Base-by-base conservation (phyloP, 2,113 vertebrate genomes). In the Protobothrops mucrosquamatus region DNA sequence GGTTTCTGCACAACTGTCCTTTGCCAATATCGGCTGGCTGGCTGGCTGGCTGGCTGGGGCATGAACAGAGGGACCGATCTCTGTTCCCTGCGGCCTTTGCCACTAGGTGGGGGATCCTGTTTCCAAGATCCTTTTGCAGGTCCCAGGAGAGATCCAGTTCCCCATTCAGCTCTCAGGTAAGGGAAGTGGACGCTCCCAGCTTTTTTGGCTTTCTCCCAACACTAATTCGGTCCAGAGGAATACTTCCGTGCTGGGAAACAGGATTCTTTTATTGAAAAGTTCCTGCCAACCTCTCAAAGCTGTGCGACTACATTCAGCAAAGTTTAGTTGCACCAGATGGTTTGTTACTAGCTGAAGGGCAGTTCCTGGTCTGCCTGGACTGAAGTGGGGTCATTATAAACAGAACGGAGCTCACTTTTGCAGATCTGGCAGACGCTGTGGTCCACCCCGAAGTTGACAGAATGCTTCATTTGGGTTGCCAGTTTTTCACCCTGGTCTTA, bases 101-200 rank as follows among this genome's bases (percentile, higher is more conserved):
- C 4, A 22, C 59, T 6, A 89, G 15, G 54, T 3, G 88, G 39
- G 23, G 23, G 34, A 18, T 18, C 69, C 22, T 0, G 6, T 55
- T 11, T 26, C 9, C 86, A 6, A n/a, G 56, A 34, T 29, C 14
- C 4, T 39, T 34, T 46, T 22, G n/a, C 9, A 20, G 26, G 43
- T 56, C 24, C 57, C 15, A 0, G 23, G 6, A 43, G 69, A 2
- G 48, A 64, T 29, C 0, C 22, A 46, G 39, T 18, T 34, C 51
- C 88, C 0, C 26, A 3, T 20, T 81, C 15, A 34, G 26, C 3
- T 43, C 12, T 29, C 95, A 95, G 96, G 96, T 96, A 95, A 96
- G 96, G 85, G 0, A 20, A 7, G 56, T 0, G 43, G 91, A 43
- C 4, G 6, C 3, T 20, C 11, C 10, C 14, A n/a, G 39, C 34